phyloP scores from a whole-genome alignment of 2,797 vertebrate genomes.

The Hafferia zeledoni region DNA sequence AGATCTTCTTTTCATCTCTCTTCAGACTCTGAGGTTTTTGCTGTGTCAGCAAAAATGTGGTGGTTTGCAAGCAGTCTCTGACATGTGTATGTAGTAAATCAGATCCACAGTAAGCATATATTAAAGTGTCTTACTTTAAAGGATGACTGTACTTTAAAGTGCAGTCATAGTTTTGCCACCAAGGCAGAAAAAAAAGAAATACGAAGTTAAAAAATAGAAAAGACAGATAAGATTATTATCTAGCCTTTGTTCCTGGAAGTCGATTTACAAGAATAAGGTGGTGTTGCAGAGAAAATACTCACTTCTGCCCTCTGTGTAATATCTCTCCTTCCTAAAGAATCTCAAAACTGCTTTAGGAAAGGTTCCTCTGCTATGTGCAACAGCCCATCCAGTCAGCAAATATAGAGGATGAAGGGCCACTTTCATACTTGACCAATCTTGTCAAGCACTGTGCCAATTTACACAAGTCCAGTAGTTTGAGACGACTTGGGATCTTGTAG shows the following conservation, averaged over 20 bases:
- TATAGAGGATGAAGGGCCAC: not conserved
- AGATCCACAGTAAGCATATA: not conserved
- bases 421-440: not conserved
- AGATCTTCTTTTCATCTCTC: slow-evolving; percentile 1
- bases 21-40: not conserved
- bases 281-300: not conserved
- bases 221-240: not conserved
- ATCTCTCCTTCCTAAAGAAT: not conserved
- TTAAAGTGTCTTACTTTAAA: not conserved
- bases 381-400: not conserved
- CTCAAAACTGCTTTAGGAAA: not conserved
- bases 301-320: not conserved
- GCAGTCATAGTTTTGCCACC: not conserved
- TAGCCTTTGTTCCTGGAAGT: not conserved
- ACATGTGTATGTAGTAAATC: not conserved
- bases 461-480: not conserved
- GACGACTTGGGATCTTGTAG: not conserved
- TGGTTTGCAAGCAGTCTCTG: not conserved
- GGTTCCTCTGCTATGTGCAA: not conserved
- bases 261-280: not conserved
- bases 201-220: not conserved
- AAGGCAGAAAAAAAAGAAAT: not conserved
- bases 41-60: not conserved
- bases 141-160: not conserved
- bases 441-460: not conserved